Evolutionary conservation across 2,888 invertebrate genomes (phyloP), one percentile per base, ranked within the genome.

Genomic region (Cylloceria caligata): DNA sequence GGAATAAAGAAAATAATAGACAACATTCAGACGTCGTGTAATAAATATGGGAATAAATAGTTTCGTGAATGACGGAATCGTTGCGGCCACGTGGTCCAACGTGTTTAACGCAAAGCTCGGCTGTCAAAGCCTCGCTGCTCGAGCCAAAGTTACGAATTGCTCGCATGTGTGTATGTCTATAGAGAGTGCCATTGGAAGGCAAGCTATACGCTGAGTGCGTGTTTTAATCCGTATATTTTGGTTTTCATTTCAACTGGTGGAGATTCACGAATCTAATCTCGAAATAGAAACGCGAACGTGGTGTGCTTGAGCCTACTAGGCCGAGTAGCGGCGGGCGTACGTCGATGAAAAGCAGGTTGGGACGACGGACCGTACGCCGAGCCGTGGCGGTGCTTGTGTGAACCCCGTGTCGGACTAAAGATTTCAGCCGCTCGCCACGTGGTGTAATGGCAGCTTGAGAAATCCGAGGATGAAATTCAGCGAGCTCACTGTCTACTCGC

Each of bases 361-460:
- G 45, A 62, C 49, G 82, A 47, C 65, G 55, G 67, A 76, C 42
- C 79, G 71, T 67, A 75, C 71, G 81, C 69, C 55, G 55, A 57
- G 47, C 81, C 87, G 81, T 87, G 87, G 78, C 42, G 45, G 52
- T 30, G 62, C 74, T 76, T 80, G 69, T 83, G 87, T 84, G 72
- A 80, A 84, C 86, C 87, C 87, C 86, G 84, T 85, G 75, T 64
- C 72, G 79, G 72, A 71, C 79, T 84, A 60, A 82, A 72, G 77
- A 79, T 83, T 84, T 83, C 85, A 81, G 81, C 77, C 81, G 78
- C 75, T 80, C 83, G 84, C 87, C 87, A 87, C 86, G 86, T 86
- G 86, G 85, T 84, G 19, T 39, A 2, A 39, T 11, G 11, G 67
- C 64, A 78, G 39, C 7, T n/a, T 30, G 76, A 67, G 49, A 74